phyloP scores from a whole-genome alignment of 92 coral and sea anemone genomes.

The Porites lobata region DNA sequence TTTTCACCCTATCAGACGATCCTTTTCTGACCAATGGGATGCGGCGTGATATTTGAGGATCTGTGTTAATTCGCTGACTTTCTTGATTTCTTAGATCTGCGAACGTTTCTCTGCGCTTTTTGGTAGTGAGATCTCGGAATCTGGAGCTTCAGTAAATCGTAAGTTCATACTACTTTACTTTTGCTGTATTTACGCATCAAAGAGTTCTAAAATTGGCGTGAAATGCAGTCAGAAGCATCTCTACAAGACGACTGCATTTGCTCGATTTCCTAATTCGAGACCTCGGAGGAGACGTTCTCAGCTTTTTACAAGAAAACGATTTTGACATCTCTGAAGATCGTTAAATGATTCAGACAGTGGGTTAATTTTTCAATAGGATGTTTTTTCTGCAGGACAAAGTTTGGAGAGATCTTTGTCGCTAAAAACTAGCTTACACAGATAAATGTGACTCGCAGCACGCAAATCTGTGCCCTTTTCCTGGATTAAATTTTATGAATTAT shows the following conservation, averaged over 20 bases:
- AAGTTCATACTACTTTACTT: background rate
- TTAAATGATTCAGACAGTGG: background rate
- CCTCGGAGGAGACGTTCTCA: too few species aligned
- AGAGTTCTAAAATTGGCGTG: background rate
- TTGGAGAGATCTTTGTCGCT: background rate
- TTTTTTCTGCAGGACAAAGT: background rate
- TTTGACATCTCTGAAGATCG: background rate
- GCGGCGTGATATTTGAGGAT: background rate
- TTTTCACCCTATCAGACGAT: background rate
- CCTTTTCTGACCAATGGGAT: conserved; percentile 25
- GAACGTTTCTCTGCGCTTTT: background rate
- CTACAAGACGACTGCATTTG: background rate
- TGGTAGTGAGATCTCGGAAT: background rate
- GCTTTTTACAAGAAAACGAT: background rate
- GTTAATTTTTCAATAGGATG: background rate
- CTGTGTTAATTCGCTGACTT: background rate
- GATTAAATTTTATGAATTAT: background rate
- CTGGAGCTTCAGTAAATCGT: conserved; percentile 12
- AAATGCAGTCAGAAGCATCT: background rate
- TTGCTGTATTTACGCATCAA: background rate
- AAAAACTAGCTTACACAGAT: background rate
- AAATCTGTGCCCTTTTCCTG: background rate
- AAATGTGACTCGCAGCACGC: conserved; percentile 41
- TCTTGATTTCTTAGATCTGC: background rate
- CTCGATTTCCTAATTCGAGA: too few species aligned